phyloP scores from a whole-genome alignment of 2,113 vertebrate genomes.

The Thinocorus orbignyianus region DNA sequence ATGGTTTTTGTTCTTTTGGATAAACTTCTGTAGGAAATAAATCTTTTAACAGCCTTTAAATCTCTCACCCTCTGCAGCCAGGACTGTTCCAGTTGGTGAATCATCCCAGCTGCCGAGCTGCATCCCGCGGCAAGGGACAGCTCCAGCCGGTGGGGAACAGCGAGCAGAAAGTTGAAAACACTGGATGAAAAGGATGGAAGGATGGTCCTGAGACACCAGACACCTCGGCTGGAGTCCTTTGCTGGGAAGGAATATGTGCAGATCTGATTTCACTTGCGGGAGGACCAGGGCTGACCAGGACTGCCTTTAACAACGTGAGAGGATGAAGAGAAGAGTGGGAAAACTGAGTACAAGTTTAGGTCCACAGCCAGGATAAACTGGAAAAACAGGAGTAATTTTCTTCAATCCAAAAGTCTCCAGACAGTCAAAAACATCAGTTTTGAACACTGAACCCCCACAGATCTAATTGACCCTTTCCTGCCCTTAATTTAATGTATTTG shows the following conservation, averaged over 20 bases:
- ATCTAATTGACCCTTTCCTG: neutral
- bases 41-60: slow-evolving; percentile 11
- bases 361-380: neutral
- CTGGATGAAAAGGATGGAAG: neutral
- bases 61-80: neutral
- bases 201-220: neutral
- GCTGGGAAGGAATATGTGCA: neutral
- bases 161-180: fast-evolving
- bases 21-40: neutral
- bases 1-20: neutral
- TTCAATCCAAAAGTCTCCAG: neutral
- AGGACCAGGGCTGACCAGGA: neutral
- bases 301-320: neutral
- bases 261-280: neutral
- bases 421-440: neutral
- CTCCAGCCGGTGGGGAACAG: fast-evolving
- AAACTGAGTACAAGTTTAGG: neutral
- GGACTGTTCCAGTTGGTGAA: neutral
- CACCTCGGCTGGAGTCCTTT: fast-evolving
- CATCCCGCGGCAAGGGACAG: neutral
- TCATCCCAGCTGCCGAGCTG: neutral
- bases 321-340: neutral
- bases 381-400: neutral
- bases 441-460: neutral
- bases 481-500: neutral